Evolutionary conservation across 2,113 vertebrate genomes (phyloP).

Genomic region (Arvicanthis niloticus): DNA sequence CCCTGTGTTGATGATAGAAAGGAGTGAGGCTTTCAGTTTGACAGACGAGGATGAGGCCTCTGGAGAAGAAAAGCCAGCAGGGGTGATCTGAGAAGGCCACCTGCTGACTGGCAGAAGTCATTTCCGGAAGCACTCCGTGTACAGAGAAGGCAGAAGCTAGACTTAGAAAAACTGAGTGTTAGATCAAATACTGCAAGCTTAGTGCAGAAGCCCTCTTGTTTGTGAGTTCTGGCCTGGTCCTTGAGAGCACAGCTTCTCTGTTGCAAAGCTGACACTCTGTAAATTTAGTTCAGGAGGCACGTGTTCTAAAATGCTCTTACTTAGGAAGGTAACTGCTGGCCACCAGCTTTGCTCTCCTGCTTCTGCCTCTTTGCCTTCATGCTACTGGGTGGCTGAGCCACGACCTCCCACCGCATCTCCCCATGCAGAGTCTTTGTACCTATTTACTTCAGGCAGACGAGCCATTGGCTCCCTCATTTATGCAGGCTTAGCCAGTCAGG

Average conservation of each 20-base stretch:
- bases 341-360: background rate
- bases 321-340: background rate
- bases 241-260: background rate
- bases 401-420: background rate
- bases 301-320: background rate
- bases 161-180: background rate
- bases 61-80: background rate
- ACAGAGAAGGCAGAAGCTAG: background rate
- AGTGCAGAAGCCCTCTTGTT: background rate
- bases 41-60: background rate
- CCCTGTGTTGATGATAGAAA: background rate
- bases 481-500: too few relatives aligned
- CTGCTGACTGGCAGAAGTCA: background rate
- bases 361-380: background rate
- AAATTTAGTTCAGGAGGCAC: background rate
- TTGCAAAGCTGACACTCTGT: background rate
- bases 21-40: background rate
- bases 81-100: background rate
- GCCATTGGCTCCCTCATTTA: background rate
- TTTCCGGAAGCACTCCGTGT: background rate
- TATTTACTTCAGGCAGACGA: background rate
- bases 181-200: background rate
- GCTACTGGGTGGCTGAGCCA: background rate
- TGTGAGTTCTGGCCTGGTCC: background rate
- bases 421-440: background rate